Evolutionary conservation across 2,888 invertebrate species (phyloP).

Genomic region (Tipula lateralis): DNA sequence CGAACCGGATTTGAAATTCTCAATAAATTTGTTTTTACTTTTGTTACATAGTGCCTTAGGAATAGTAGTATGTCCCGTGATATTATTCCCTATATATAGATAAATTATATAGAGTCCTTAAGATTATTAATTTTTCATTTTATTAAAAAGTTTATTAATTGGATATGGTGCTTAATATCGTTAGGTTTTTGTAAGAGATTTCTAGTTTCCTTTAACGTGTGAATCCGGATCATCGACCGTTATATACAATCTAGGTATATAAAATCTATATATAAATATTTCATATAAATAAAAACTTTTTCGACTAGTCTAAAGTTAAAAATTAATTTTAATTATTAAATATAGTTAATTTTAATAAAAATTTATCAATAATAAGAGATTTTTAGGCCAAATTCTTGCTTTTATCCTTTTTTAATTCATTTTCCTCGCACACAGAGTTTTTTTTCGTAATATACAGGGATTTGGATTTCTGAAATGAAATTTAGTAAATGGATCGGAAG

Average conservation of each 20-base stretch:
- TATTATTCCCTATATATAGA: not conserved
- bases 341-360: not conserved
- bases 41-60: constrained; percentile 24
- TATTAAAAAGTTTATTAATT: not conserved
- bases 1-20: not conserved
- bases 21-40: not conserved
- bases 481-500: not conserved
- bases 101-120: not conserved
- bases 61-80: constrained; percentile 3
- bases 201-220: not conserved
- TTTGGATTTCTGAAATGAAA: not conserved
- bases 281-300: not conserved
- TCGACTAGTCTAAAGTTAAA: not conserved
- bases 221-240: not conserved
- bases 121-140: not conserved
- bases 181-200: not conserved
- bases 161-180: not conserved
- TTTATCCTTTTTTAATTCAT: not conserved
- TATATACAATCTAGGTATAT: too few relatives aligned
- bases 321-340: not conserved
- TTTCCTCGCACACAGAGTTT: not conserved
- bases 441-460: not conserved
- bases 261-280: not conserved
- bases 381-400: constrained; percentile 1
- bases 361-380: not conserved